These are phyloP conservation scores for Cecidostiba fungosa DNA, from an alignment of 2,888 invertebrate species.

Conservation along the genomic window DNA sequence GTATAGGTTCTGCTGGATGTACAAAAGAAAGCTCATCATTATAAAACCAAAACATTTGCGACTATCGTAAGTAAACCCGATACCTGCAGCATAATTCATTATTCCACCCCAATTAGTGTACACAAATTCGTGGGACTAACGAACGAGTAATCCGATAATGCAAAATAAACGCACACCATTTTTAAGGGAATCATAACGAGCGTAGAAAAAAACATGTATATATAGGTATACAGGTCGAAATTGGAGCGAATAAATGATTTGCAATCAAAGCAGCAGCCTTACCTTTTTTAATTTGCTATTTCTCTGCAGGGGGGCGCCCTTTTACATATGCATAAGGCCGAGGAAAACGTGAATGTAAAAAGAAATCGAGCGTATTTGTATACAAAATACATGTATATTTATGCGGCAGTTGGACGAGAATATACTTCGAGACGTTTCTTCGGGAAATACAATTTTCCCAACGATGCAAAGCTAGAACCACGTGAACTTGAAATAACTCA, in stretches of 20 bases:
- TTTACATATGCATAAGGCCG: conserved; percentile 44
- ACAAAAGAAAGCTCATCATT: too few species aligned
- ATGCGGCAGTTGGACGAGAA: conserved; percentile 1
- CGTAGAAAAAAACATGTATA: neutral
- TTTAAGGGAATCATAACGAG: neutral
- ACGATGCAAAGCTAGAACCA: neutral
- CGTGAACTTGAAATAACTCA: conserved; percentile 17
- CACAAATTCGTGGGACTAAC: too few species aligned
- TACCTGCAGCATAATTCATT: too few species aligned
- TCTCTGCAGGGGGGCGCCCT: neutral
- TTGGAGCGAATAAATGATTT: conserved; percentile 14
- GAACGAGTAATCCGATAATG: neutral
- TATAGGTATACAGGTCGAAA: neutral
- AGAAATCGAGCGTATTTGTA: conserved; percentile 31
- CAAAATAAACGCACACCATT: neutral
- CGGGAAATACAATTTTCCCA: neutral
- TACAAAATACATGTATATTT: conserved; percentile 46
- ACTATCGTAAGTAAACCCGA: too few species aligned
- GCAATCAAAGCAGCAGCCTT: neutral
- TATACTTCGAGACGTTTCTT: neutral
- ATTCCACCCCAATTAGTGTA: too few species aligned
- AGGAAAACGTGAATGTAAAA: conserved; percentile 26
- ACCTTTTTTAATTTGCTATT: conserved; percentile 25
- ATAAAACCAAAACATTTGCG: too few species aligned
- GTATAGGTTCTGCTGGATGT: too few species aligned